Base-by-base conservation (phyloP, 2,888 invertebrate genomes). In the Nematopogon swammerdamellus region DNA sequence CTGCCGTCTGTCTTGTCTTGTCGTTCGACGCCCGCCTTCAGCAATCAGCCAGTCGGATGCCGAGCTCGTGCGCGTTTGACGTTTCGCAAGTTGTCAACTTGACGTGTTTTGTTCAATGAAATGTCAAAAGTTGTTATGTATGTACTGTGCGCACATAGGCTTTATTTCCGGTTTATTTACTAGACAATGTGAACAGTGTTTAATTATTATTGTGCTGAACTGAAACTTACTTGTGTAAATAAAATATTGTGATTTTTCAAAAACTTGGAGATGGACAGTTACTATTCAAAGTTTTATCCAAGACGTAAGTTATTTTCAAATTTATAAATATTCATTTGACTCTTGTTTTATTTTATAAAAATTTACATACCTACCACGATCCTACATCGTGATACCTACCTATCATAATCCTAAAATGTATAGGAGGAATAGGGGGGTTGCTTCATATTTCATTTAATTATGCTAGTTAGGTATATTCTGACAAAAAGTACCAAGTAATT, bases 221-320 rank as follows among this genome's bases (percentile, higher is more conserved):
- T 73, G 76, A 77, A 77, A 63, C 67, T 66, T 46, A 49, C 72
- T 68, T 56, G 64, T 67, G 65, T 69, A 36, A 36, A 36, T 36
- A 36, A 36, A 36, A n/a, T n/a, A n/a, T 36, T 36, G 36, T 36
- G 36, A 36, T 14, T 25, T 25, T 50, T 63, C 70, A 71, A n/a
- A n/a, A n/a, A n/a, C n/a, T n/a, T n/a, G n/a, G 74, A 64, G 61
- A 80, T 81, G 80, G 80, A 81, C 80, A 80, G 80, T 73, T 80
- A 79, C 71, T 80, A 77, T 64, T 74, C 80, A 49, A 80, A 79
- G 65, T 79, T 77, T 76, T 80, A 79, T 61, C 75, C 79, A 56
- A 77, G 80, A 71, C 77, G 80, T 81, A 70, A 81, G 80, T 81
- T 75, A 67, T 68, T 65, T 62, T 11, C 18, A 18, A n/a, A n/a